These are phyloP conservation scores for Garra rufa DNA, from an alignment of 2,113 vertebrate genomes.

Conservation along the genomic window DNA sequence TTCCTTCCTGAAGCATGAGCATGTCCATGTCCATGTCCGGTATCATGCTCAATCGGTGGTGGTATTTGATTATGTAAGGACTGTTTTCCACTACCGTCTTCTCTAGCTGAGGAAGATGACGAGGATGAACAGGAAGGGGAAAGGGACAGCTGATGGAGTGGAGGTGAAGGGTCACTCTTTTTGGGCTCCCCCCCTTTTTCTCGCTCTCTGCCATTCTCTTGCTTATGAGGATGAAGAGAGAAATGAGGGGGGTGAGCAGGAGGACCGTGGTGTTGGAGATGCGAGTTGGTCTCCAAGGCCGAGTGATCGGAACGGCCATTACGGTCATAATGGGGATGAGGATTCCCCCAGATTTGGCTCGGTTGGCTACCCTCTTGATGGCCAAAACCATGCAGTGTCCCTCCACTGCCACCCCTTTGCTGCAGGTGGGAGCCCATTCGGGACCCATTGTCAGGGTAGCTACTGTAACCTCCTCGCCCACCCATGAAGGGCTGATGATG, in stretches of 20 bases:
- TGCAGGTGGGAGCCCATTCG: slow-evolving; percentile 75
- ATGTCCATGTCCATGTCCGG: too few species aligned
- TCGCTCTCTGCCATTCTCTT: slow-evolving; percentile 73
- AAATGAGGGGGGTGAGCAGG: slow-evolving; percentile 69
- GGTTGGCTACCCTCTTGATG: slow-evolving; percentile 74
- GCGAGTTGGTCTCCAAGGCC: slow-evolving; percentile 69
- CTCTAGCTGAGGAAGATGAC: slow-evolving; percentile 77
- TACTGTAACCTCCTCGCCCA: slow-evolving; percentile 76
- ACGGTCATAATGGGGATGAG: slow-evolving; percentile 77
- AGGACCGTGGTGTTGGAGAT: slow-evolving; percentile 70
- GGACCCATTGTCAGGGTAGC: slow-evolving; percentile 82
- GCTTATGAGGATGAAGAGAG: slow-evolving; percentile 69
- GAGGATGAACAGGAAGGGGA: slow-evolving; percentile 80
- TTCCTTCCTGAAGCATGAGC: slow-evolving; percentile 61
- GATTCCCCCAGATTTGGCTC: slow-evolving; percentile 75
- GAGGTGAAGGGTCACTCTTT: slow-evolving; percentile 71
- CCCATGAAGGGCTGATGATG: slow-evolving; percentile 79
- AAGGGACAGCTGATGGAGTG: slow-evolving; percentile 73
- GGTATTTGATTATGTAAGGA: slow-evolving; percentile 70
- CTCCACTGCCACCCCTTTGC: slow-evolving; percentile 71
- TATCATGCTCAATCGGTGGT: slow-evolving; percentile 67
- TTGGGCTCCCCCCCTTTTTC: slow-evolving; percentile 64
- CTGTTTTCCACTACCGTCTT: slow-evolving; percentile 72
- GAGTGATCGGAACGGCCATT: slow-evolving; percentile 75
- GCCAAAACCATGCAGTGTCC: slow-evolving; percentile 68